phyloP scores from a whole-genome alignment of 2,888 invertebrate genomes.

The Chrysolina oricalcia region DNA sequence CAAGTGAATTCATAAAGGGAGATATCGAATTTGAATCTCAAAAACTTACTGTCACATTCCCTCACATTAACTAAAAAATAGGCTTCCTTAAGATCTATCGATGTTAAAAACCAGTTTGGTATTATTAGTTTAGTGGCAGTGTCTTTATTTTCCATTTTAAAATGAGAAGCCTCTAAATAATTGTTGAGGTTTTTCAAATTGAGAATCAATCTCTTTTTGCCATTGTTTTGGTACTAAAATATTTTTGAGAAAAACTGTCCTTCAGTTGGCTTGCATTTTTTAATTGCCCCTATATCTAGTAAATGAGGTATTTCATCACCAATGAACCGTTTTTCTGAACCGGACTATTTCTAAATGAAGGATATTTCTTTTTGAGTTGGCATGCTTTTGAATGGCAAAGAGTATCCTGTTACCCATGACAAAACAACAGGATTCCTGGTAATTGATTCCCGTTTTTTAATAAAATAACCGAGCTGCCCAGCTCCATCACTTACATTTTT shows the following conservation, averaged over 20 bases:
- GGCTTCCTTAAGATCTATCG: not conserved
- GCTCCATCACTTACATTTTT: constrained; percentile 14
- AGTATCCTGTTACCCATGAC: constrained; percentile 22
- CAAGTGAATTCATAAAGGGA: constrained; percentile 9
- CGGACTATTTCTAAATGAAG: constrained; percentile 11
- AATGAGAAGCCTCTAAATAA: not conserved
- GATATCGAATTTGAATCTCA: not conserved
- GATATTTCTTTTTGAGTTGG: constrained; percentile 1
- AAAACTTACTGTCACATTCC: constrained; percentile 2
- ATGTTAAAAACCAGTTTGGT: not conserved
- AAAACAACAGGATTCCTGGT: constrained; percentile 18
- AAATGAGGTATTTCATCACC: constrained; percentile 19
- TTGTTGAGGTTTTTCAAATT: constrained; percentile 17
- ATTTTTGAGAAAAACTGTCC: constrained; percentile 16
- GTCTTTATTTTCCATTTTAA: constrained; percentile 7
- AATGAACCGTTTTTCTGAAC: constrained; percentile 7
- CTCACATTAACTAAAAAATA: not conserved
- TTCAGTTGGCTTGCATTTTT: constrained; percentile 20
- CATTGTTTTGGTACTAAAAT: constrained; percentile 26
- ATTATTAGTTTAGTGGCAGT: not conserved
- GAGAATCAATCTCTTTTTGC: constrained; percentile 11
- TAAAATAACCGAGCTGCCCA: constrained; percentile 12
- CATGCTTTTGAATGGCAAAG: constrained; percentile 18
- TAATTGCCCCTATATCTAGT: constrained; percentile 3
- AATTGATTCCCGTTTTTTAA: constrained; percentile 4